Percentiles rank a stretch among this genome's conserved stretches.
Evolutionary conservation across 2,888 invertebrate species (phyloP).

Genomic region (Mycogona germanica): DNA sequence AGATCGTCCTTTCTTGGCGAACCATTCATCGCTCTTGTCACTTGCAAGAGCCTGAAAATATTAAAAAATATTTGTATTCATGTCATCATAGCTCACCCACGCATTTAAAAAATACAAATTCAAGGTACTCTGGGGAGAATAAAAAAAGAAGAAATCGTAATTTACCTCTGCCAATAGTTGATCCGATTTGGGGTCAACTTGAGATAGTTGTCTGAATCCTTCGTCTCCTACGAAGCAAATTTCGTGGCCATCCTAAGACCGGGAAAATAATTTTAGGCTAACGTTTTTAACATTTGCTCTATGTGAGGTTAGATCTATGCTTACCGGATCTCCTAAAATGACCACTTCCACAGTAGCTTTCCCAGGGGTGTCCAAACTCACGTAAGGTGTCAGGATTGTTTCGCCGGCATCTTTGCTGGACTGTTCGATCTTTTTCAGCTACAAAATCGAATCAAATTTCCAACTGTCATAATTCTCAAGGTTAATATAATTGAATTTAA

Average conservation of each 20-base stretch:
- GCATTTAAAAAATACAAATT: neutral
- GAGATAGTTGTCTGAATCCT: conserved; percentile 75
- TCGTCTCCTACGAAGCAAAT: conserved; percentile 98
- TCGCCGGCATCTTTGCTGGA: conserved; percentile 54
- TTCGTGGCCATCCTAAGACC: conserved; percentile 85
- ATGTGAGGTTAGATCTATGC: conserved; percentile 22
- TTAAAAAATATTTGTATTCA: neutral
- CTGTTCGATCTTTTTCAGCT: conserved; percentile 63
- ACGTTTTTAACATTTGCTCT: conserved; percentile 7
- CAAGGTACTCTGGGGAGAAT: neutral
- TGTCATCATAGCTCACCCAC: neutral
- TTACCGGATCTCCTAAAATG: conserved; percentile 84
- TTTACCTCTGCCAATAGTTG: conserved; percentile 51
- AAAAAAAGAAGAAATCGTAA: neutral
- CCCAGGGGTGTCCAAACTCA: conserved; percentile 91
- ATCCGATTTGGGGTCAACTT: conserved; percentile 71
- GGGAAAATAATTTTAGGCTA: no score
- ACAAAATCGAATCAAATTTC: neutral
- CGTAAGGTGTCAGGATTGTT: conserved; percentile 74
- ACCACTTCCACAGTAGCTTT: conserved; percentile 94
- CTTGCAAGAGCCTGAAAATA: conserved; percentile 47
- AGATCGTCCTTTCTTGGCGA: conserved; percentile 28
- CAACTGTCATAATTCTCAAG: conserved; percentile 1
- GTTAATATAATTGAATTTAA: conserved; percentile 6
- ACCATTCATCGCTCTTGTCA: conserved; percentile 44